Conservation (phyloP, 2,888 invertebrate genomes). For the Sympetrum striolatum region DNA sequence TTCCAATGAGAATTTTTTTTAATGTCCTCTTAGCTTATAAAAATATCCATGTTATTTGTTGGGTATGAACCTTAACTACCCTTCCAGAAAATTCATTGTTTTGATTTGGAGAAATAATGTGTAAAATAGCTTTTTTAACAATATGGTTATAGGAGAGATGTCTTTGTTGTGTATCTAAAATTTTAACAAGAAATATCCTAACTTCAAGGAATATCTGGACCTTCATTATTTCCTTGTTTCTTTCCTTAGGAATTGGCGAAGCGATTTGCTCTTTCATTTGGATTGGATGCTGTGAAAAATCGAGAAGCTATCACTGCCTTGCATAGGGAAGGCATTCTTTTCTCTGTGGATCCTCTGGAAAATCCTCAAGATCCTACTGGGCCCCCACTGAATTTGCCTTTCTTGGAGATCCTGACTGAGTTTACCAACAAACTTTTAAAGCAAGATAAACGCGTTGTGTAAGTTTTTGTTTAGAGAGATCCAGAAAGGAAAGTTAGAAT, state of each 20-base stretch:
- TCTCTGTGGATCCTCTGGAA: slow-evolving; percentile 76
- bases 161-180: too few species aligned
- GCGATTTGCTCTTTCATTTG: slow-evolving; percentile 95
- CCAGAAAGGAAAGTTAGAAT: too few species aligned
- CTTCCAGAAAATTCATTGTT: too few species aligned
- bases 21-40: too few species aligned
- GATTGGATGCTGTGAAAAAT: slow-evolving; percentile 95
- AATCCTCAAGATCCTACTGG: slow-evolving; percentile 73
- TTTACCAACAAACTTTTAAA: slow-evolving; percentile 95
- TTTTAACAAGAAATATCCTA: too few species aligned
- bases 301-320: slow-evolving; percentile 94
- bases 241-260: slow-evolving; percentile 85
- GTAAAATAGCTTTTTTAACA: too few species aligned
- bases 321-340: slow-evolving; percentile 92
- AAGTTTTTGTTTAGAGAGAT: slow-evolving; percentile 54
- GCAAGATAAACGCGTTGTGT: slow-evolving; percentile 94
- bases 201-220: too few species aligned
- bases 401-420: slow-evolving; percentile 94
- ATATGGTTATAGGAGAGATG: neutral
- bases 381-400: slow-evolving; percentile 86
- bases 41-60: too few species aligned
- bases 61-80: too few species aligned
- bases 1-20: too few species aligned
- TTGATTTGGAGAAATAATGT: too few species aligned
- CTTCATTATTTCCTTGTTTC: too few species aligned